Evolutionary conservation across 2,113 vertebrate species (phyloP).

Genomic region (Polypterus bichir): DNA sequence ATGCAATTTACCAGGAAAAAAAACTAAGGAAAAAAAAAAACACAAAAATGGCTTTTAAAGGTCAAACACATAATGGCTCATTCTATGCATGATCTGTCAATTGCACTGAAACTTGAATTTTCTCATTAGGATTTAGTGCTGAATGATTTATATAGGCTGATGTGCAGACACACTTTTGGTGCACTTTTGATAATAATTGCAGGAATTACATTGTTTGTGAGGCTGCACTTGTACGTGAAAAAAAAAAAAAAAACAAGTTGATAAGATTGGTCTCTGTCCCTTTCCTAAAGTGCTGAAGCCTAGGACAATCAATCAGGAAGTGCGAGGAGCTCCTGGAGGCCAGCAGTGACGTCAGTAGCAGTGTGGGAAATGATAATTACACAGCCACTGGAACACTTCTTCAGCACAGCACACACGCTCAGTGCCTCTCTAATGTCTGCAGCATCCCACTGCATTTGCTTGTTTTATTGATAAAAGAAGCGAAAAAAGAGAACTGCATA

Average conservation of each 20-base stretch:
- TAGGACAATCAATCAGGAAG: constrained; percentile 22
- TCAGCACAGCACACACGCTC: constrained; percentile 9
- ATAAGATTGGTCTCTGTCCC: constrained; percentile 8
- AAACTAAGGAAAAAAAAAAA: too few species aligned
- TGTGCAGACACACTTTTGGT: neutral
- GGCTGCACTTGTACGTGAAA: neutral
- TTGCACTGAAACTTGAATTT: too few species aligned
- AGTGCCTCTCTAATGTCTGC: constrained; percentile 9
- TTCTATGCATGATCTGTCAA: too few species aligned
- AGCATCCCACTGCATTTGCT: constrained; percentile 6
- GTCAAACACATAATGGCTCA: too few species aligned
- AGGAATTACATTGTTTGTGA: constrained; percentile 6
- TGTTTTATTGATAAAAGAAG: constrained; percentile 4
- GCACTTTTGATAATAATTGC: neutral
- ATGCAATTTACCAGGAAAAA: too few species aligned
- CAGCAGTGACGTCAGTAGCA: constrained; percentile 21
- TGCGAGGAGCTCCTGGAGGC: constrained; percentile 12
- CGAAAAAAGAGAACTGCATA: neutral
- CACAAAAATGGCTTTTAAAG: too few species aligned
- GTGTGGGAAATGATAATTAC: constrained; percentile 45
- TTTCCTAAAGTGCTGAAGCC: constrained; percentile 9
- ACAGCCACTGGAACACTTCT: constrained; percentile 25
- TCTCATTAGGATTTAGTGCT: neutral
- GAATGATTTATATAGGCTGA: neutral
- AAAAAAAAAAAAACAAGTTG: constrained; percentile 1